phyloP scores from a whole-genome alignment of 2,888 invertebrate species.

The Erebia epiphron region DNA sequence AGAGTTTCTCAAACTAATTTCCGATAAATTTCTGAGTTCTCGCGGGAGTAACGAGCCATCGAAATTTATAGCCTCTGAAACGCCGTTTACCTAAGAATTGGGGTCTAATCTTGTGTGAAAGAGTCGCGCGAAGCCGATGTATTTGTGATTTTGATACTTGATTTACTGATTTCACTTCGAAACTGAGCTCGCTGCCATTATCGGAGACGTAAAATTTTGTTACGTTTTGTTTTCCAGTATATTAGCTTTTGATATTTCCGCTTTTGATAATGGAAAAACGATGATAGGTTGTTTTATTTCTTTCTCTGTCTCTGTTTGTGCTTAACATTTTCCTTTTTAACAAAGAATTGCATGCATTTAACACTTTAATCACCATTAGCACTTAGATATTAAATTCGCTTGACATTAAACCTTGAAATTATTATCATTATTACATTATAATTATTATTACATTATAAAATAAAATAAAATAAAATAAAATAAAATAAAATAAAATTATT shows the following conservation, averaged over 20 bases:
- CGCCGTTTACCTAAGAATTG: slow-evolving; percentile 76
- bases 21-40: slow-evolving; percentile 77
- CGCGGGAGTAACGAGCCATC: slow-evolving; percentile 71
- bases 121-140: slow-evolving; percentile 54
- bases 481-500: too few relatives aligned
- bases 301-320: not conserved
- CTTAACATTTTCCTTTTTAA: not conserved
- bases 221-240: slow-evolving; percentile 20
- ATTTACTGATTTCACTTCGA: slow-evolving; percentile 33
- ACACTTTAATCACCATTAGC: not conserved
- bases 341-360: not conserved
- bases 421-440: too few relatives aligned
- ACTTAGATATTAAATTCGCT: too few relatives aligned
- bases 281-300: slow-evolving; percentile 4
- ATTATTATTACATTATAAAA: too few relatives aligned
- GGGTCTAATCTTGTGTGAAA: slow-evolving; percentile 80
- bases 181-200: slow-evolving; percentile 21
- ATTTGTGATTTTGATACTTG: slow-evolving; percentile 47
- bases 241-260: slow-evolving; percentile 18
- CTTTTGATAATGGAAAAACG: slow-evolving; percentile 14
- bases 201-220: slow-evolving; percentile 23
- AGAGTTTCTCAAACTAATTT: slow-evolving; percentile 73
- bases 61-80: slow-evolving; percentile 77
- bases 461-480: too few relatives aligned
- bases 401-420: too few relatives aligned